Evolutionary conservation across 2,888 invertebrate species (phyloP).

Genomic region (Lycocerus yunnanus): DNA sequence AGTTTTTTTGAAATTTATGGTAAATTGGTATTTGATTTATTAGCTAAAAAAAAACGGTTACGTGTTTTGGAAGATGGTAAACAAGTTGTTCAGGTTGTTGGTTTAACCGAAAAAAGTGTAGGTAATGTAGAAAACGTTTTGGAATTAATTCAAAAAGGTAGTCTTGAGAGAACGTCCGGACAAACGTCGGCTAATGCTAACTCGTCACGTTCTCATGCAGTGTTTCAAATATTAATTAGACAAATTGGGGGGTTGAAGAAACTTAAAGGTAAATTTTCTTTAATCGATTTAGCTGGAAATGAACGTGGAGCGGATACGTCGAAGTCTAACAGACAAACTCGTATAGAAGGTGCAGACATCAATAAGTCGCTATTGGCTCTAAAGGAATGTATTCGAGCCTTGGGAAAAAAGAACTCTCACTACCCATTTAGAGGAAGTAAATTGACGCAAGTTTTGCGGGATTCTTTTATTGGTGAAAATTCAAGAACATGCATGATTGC

Average conservation of each 20-base stretch:
- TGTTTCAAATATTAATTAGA: constrained; percentile 94
- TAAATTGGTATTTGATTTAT: constrained; percentile 87
- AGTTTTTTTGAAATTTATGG: constrained; percentile 99
- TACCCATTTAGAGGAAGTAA: constrained; percentile 97
- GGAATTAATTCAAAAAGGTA: constrained; percentile 88
- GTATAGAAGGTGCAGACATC: constrained; percentile 94
- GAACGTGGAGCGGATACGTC: constrained; percentile 99
- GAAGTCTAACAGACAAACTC: constrained; percentile 91
- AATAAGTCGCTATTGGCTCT: constrained; percentile 94
- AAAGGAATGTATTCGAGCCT: constrained; percentile 96
- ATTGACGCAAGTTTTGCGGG: constrained; percentile 92
- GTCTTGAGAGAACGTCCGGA: constrained; percentile 90
- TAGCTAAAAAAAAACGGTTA: constrained; percentile 91
- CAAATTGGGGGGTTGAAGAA: constrained; percentile 60
- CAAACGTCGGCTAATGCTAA: constrained; percentile 97
- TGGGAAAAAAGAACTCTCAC: constrained; percentile 94
- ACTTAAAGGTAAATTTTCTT: constrained; percentile 95
- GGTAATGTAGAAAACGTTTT: constrained; percentile 91
- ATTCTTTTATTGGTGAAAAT: constrained; percentile 98
- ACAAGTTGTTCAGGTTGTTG: constrained; percentile 96
- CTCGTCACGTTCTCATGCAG: constrained; percentile 98
- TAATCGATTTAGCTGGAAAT: constrained; percentile 97
- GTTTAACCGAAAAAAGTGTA: constrained; percentile 89
- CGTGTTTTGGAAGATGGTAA: constrained; percentile 97
- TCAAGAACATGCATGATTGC: constrained; percentile 99